phyloP scores from a whole-genome alignment of 1,140 invertebrate species.

The Cheumatopsyche charites region DNA sequence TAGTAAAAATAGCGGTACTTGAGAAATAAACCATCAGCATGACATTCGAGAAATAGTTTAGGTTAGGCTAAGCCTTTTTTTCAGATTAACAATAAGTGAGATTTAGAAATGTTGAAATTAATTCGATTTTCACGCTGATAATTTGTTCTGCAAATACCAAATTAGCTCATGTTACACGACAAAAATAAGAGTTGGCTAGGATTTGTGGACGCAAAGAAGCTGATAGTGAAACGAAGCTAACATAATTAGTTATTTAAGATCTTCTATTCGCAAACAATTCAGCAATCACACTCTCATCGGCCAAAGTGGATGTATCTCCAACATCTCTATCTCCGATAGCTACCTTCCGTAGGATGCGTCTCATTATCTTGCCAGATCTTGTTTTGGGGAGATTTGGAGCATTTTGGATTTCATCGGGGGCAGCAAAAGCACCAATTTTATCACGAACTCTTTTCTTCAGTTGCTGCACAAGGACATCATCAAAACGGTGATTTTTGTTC shows the following conservation, averaged over 20 bases:
- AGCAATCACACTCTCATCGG: conserved; percentile 85
- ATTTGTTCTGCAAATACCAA: too few relatives aligned
- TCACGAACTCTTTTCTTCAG: conserved; percentile 85
- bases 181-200: too few relatives aligned
- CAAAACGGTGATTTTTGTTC: conserved; percentile 75
- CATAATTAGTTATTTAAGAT: conserved; percentile 3
- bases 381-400: conserved; percentile 95
- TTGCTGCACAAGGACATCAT: conserved; percentile 73
- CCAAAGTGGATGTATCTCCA: conserved; percentile 91
- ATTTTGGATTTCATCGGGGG: conserved; percentile 92
- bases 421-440: conserved; percentile 95
- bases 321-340: conserved; percentile 86
- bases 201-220: too few relatives aligned
- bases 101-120: too few relatives aligned
- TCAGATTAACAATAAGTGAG: too few relatives aligned
- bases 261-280: conserved; percentile 75
- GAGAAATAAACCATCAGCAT: too few relatives aligned
- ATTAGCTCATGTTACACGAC: too few relatives aligned
- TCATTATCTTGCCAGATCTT: conserved; percentile 97
- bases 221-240: too few relatives aligned
- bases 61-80: too few relatives aligned
- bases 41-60: too few relatives aligned
- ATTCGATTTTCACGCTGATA: too few relatives aligned
- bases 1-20: too few relatives aligned
- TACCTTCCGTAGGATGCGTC: conserved; percentile 91